Evolutionary conservation across 30 jellyfish, hydroid and myxozoan genomes (phyloP), one percentile per base, ranked within the genome.

Genomic region (Aurelia coerulea): DNA sequence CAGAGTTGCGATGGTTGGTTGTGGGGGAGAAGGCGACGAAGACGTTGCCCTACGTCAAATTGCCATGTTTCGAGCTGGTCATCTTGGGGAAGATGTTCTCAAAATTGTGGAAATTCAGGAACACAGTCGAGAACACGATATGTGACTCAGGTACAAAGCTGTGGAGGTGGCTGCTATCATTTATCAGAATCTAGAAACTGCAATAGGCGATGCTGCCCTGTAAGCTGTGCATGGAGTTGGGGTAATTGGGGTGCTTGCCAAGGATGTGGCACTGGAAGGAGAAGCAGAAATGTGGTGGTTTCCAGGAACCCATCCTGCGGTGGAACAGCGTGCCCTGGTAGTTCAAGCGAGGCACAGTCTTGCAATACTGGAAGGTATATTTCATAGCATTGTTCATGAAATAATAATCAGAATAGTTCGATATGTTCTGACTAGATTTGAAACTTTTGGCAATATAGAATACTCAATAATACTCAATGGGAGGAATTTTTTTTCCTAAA

Each of bases 161-260:
- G 89, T 65, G 95, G 95, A n/a, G 95, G 95, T 17, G 83, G 89
- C 7, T 75, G 84, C 68, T 76, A 85, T 59, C 84, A 58, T 31
- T 56, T 85, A 65, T 10, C 67, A 9, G 89, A 85, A 56, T n/a
- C 67, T 14, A 60, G 84, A 81, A 84, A 58, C 13, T 90, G 97
- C 69, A 90, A 90, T 62, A 39, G 97, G 49, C 70, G 37, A 63
- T 90, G 97, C 73, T 90, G 97, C 63, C 97, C 97, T 5, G 85
- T 76, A 0, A 65, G 51, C 60, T 90, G 97, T 51, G 87, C 88
- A 13, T 90, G 88, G 87, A n/a, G 52, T 39, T 90, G 87, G 95
- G 62, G 89, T 10, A 63, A 86, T 39, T 90, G 97, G 97, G 90
- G 97, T 78, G 80, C 89, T 14, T 90, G 97, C 49, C 76, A 16